Evolutionary conservation across 2,113 vertebrate genomes (phyloP), one percentile per base, ranked within the genome.

Genomic region (Lethenteron reissneri): DNA sequence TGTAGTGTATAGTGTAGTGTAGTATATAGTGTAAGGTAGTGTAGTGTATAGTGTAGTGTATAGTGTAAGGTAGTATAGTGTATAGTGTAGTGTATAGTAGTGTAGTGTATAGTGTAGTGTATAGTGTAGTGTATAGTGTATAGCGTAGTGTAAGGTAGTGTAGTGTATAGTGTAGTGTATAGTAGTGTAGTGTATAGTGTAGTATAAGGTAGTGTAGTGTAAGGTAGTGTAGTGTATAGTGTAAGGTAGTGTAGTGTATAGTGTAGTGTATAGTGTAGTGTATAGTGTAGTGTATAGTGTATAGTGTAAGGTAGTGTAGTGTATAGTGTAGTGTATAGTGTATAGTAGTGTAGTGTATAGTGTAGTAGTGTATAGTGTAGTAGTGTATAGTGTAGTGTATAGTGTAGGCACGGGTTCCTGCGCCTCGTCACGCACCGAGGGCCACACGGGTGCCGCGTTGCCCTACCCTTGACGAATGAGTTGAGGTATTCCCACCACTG

Each of bases 401-500:
- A 14, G 58, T 72, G 70, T 17, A 72, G 58, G 15, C 69, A 72
- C 19, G 69, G 71, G 12, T 58, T 56, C 2, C 72, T 56, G 69
- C 71, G 72, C 41, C 41, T 41, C 4, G 41, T 41, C 5, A 41
- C 41, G 41, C 41, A 41, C 41, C 5, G 41, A 41, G 5, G 41
- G 41, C 41, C 41, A 41, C 41, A 4, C 4, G 5, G 41, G 41
- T 41, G 41, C 41, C 41, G 1, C 41, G 5, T 41, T 6, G 41
- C 62, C 62, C 6, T 9, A 19, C 58, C 62, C n/a, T 8, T 70
- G 59, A 76, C 58, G 0, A 71, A 71, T 59, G 74, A 69, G 17
- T 9, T 56, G 25, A 78, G 74, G 62, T 73, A 76, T 68, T 77
- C 77, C 60, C 74, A 78, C 77, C 76, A 80, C 72, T 79, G 79